Evolutionary conservation across 2,888 invertebrate genomes (phyloP).

Genomic region (Eupithecia inturbata): DNA sequence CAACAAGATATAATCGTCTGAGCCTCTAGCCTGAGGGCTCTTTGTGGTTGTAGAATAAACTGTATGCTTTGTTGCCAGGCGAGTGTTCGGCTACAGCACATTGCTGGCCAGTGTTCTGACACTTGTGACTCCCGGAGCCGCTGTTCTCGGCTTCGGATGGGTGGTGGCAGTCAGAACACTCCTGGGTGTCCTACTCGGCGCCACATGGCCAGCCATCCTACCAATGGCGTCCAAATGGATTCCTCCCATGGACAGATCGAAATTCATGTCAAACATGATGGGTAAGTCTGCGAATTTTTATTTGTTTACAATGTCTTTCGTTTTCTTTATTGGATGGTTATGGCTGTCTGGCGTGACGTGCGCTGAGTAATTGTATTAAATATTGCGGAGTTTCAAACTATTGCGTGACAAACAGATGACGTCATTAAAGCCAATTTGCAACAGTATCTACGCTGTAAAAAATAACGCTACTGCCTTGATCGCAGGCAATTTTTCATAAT

Average conservation of each 20-base stretch:
- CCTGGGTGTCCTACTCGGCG: constrained; percentile 92
- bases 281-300: constrained; percentile 78
- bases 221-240: constrained; percentile 97
- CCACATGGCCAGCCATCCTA: constrained; percentile 97
- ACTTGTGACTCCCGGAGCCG: constrained; percentile 90
- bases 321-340: constrained; percentile 30
- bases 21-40: background rate
- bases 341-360: constrained; percentile 14
- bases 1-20: background rate
- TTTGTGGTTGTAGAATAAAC: constrained; percentile 2
- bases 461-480: background rate
- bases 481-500: background rate
- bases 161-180: constrained; percentile 89
- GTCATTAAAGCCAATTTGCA: background rate
- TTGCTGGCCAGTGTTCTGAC: constrained; percentile 92
- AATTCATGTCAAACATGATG: constrained; percentile 97
- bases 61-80: constrained; percentile 61
- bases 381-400: constrained; percentile 39
- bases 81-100: constrained; percentile 95
- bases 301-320: constrained; percentile 14
- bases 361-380: constrained; percentile 28
- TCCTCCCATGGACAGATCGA: constrained; percentile 96
- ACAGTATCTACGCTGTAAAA: background rate
- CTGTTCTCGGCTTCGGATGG: constrained; percentile 87
- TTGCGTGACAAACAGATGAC: constrained; percentile 25